Conservation (phyloP, 1,140 invertebrate species). For the Araneus ventricosus region DNA sequence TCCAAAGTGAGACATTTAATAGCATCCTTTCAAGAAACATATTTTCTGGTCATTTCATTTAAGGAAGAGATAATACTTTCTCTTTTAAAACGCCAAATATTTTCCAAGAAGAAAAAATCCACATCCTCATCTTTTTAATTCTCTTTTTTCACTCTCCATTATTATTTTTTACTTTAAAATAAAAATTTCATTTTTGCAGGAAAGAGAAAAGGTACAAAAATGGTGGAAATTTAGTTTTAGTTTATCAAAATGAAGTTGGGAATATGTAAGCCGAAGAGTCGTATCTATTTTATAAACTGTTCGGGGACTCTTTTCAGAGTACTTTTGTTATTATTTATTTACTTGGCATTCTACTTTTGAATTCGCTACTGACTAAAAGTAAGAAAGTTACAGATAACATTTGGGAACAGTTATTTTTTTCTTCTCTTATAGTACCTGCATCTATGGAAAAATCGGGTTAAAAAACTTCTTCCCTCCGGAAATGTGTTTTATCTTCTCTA, state of each 20-base stretch:
- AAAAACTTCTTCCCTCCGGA: not conserved
- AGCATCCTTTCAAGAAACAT: no score
- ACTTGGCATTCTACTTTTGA: not conserved
- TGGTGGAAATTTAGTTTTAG: not conserved
- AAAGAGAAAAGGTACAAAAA: not conserved
- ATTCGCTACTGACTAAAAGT: not conserved
- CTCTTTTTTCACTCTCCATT: no score
- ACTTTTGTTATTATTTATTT: conserved; percentile 27
- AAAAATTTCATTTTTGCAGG: not conserved
- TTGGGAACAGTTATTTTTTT: not conserved
- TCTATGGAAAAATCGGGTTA: not conserved
- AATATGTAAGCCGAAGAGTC: not conserved
- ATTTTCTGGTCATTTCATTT: no score
- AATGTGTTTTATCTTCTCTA: conserved; percentile 22
- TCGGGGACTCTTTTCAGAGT: not conserved
- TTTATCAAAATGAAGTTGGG: not conserved
- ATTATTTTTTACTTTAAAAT: not conserved
- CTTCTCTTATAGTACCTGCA: not conserved
- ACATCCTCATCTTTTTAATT: no score
- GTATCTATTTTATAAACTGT: conserved; percentile 23
- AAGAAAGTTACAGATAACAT: not conserved
- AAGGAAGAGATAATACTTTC: no score
- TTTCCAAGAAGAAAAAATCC: no score
- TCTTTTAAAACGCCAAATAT: no score
- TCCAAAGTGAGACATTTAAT: no score